Evolutionary conservation across 2,888 invertebrate species (phyloP), one percentile per base, ranked within the genome.

Genomic region (Drymonia ruficornis): DNA sequence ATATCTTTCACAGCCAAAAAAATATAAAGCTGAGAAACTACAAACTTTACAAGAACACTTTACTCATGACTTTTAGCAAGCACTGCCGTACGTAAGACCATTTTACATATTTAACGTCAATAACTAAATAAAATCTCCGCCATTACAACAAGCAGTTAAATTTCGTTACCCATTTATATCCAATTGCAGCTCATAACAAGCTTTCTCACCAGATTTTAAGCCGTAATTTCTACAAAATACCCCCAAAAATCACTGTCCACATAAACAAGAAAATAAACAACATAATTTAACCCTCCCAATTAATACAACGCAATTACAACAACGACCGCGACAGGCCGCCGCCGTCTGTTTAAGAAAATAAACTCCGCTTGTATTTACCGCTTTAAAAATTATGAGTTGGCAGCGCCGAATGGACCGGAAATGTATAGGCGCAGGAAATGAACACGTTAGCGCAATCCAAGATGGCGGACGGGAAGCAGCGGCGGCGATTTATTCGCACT

Each of bases 391-490:
- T 83, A 83, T 86, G 85, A 86, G 81, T 84, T 86, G 83, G 86
- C 87, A 88, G 77, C 86, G 82, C 82, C 84, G 81, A 85, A 81
- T 81, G 78, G 78, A 73, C 80, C 86, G 90, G 89, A 91, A 89
- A 86, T 86, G 88, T 88, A 90, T 90, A 90, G 91, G 91, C 89
- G 80, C 87, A 89, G 91, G 91, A 91, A 91, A 91, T 91, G 91
- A 91, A 91, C 88, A 88, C 86, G 91, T 89, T 89, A 89, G 87
- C 83, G 81, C 87, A 84, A 85, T 87, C 80, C 89, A 91, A 91
- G 90, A 90, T 90, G 89, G 89, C 90, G 63, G 80, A 45, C 65
- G 72, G 85, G 84, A 85, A 79, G 72, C 71, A 74, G 74, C 74
- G 65, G 72, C 72, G 73, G 60, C 82, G 86, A 86, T 88, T 87